A percentile compares a stretch with the other conserved stretches of the same genome.
Conservation (phyloP, 2,113 vertebrate genomes). For the Ophthalmolycus amberensis region DNA sequence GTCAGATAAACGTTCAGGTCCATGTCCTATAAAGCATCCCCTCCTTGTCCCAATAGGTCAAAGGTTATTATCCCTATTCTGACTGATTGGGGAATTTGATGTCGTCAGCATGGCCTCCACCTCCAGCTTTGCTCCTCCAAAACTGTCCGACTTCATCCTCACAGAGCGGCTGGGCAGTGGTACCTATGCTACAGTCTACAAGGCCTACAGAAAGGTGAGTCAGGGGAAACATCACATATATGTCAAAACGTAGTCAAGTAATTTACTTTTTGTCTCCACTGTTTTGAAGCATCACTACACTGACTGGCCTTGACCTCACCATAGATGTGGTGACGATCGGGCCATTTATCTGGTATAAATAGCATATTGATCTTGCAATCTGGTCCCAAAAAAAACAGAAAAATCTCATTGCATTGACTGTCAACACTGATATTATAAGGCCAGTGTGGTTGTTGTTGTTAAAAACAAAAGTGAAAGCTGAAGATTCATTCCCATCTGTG, state of each 20-base stretch:
- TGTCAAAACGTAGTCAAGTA: not conserved
- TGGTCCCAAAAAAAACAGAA: not conserved
- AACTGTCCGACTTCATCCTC: slow-evolving; percentile 90
- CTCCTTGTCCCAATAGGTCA: not conserved
- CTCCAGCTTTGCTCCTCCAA: slow-evolving; percentile 88
- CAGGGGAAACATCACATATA: not conserved
- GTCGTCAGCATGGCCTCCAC: slow-evolving; percentile 71
- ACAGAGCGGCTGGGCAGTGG: slow-evolving; percentile 94
- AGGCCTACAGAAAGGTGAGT: slow-evolving; percentile 94
- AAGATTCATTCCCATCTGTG: not conserved
- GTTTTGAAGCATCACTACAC: not conserved
- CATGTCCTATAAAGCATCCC: not conserved
- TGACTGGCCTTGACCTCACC: not conserved
- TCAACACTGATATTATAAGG: not conserved
- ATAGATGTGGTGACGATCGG: not conserved
- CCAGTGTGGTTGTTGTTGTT: too few species aligned
- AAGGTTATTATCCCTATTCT: not conserved
- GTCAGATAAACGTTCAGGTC: not conserved
- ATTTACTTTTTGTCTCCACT: not conserved
- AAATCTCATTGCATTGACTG: not conserved
- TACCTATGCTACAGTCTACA: slow-evolving; percentile 95
- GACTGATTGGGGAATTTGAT: slow-evolving; percentile 22
- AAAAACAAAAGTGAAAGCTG: not conserved
- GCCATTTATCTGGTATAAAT: not conserved
- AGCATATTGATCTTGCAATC: not conserved